Evolutionary conservation across 37 sponge, comb jelly and placozoan species (phyloP).

Genomic region (Spongilla lacustris): DNA sequence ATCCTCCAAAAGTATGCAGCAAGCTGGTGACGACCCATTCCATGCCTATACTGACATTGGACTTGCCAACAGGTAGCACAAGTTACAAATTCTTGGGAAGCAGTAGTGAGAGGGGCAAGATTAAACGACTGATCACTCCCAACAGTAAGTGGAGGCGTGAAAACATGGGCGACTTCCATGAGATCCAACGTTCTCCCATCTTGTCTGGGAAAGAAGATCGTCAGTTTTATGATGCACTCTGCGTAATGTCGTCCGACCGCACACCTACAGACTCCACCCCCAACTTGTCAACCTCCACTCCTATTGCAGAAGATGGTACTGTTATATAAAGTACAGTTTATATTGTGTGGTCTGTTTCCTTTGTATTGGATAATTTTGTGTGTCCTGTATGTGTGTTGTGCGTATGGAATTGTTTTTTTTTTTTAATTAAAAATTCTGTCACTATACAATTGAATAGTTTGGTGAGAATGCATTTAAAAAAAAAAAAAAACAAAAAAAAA

Average conservation of each 20-base stretch:
- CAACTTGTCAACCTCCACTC: slow-evolving; percentile 17
- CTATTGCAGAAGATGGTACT: not conserved
- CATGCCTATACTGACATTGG: not conserved
- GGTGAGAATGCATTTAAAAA: not conserved
- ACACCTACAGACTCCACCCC: slow-evolving; percentile 44
- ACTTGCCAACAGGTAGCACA: not conserved
- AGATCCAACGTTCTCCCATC: not conserved
- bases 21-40: not conserved
- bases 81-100: not conserved
- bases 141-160: not conserved
- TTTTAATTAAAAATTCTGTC: not conserved
- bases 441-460: not conserved
- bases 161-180: not conserved
- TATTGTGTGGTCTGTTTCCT: not conserved
- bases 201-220: not conserved
- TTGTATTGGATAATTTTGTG: slow-evolving; percentile 2
- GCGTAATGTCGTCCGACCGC: slow-evolving; percentile 34
- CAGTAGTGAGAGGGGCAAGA: not conserved
- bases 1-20: not conserved
- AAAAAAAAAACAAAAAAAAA: not conserved
- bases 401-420: not conserved
- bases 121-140: not conserved
- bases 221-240: not conserved
- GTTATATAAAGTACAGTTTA: not conserved
- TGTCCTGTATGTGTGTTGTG: slow-evolving; percentile 15